A percentile compares a stretch with the other conserved stretches of the same genome.
Evolutionary conservation across 2,888 invertebrate species (phyloP).

Genomic region (Tridacna gigas): DNA sequence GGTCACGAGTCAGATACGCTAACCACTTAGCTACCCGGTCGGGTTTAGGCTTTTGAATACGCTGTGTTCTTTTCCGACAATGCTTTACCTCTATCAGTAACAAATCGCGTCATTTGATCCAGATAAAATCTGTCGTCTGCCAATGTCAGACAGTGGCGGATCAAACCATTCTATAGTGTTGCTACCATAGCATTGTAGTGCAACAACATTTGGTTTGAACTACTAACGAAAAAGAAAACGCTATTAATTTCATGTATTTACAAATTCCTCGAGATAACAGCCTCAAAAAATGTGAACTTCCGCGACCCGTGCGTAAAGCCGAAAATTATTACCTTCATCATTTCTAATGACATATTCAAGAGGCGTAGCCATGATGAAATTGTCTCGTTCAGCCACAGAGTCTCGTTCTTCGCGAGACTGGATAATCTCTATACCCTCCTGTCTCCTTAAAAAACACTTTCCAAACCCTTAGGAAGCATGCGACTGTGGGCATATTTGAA

Average conservation of each 20-base stretch:
- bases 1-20: too few relatives aligned
- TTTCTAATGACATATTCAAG: constrained; percentile 27
- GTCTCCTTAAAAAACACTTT: constrained; percentile 5
- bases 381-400: constrained; percentile 7
- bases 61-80: too few relatives aligned
- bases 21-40: too few relatives aligned
- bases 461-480: neutral
- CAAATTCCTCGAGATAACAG: neutral
- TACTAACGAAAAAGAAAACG: too few relatives aligned
- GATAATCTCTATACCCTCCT: constrained; percentile 17
- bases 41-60: too few relatives aligned
- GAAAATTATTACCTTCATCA: constrained; percentile 31
- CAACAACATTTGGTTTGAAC: too few relatives aligned
- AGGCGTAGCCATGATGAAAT: constrained; percentile 23
- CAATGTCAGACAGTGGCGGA: too few relatives aligned
- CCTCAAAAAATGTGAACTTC: constrained; percentile 5
- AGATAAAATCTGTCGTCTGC: too few relatives aligned
- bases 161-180: too few relatives aligned
- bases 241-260: neutral
- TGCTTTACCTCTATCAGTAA: too few relatives aligned
- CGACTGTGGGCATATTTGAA: neutral
- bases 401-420: constrained; percentile 32
- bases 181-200: too few relatives aligned
- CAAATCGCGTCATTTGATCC: too few relatives aligned
- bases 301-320: constrained; percentile 24